A percentile compares a stretch with the other conserved stretches of the same genome.
Conservation (phyloP, 2,888 invertebrate species). For the Sesia apiformis region DNA sequence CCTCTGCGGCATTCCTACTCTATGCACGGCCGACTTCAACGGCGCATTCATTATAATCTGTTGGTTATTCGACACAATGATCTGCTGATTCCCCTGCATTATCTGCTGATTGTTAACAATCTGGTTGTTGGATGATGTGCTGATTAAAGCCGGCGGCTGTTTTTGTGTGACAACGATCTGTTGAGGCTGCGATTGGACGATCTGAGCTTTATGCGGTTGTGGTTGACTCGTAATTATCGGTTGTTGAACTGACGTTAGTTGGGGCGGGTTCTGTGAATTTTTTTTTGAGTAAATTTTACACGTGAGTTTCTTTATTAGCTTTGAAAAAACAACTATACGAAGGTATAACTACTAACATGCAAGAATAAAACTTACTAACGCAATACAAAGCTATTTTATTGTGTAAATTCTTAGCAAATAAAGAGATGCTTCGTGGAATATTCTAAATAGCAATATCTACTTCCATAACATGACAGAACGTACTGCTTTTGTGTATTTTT, state of each 20-base stretch:
- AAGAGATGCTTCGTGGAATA: too few relatives aligned
- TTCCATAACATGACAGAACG: too few relatives aligned
- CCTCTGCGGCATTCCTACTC: slow-evolving; percentile 43
- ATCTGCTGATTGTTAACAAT: slow-evolving; percentile 25
- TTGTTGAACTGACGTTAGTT: slow-evolving; percentile 63
- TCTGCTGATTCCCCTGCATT: slow-evolving; percentile 34
- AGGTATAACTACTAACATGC: too few relatives aligned
- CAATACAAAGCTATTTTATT: too few relatives aligned
- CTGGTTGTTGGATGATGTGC: slow-evolving; percentile 37
- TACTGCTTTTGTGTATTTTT: too few relatives aligned
- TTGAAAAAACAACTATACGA: too few relatives aligned
- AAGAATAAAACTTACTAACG: too few relatives aligned
- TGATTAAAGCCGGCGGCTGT: slow-evolving; percentile 53
- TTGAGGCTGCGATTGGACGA: slow-evolving; percentile 49
- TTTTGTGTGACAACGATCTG: slow-evolving; percentile 61
- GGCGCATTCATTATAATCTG: slow-evolving; percentile 57
- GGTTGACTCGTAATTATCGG: slow-evolving; percentile 65
- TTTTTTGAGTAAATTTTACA: too few relatives aligned
- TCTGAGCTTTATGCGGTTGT: slow-evolving; percentile 71
- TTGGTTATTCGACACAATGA: slow-evolving; percentile 59
- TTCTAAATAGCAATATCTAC: too few relatives aligned
- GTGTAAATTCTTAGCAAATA: too few relatives aligned
- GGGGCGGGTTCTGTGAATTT: slow-evolving; percentile 46
- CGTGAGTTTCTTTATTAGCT: too few relatives aligned
- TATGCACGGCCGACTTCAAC: slow-evolving; percentile 42